phyloP scores from a whole-genome alignment of 23 tunicate species.

The Trididemnum clinides region DNA sequence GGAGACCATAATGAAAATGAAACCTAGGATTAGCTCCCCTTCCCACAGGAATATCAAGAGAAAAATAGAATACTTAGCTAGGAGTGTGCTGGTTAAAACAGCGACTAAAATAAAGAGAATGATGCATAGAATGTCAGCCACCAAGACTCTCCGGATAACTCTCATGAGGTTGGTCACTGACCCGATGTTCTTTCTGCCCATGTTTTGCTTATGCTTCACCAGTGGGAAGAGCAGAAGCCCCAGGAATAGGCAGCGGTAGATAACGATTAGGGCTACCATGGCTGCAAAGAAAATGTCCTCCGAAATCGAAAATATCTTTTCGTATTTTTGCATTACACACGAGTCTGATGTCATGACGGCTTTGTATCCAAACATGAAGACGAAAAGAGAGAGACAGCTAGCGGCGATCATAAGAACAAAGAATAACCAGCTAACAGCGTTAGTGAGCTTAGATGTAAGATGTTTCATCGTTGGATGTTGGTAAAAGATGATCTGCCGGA shows the following conservation, averaged over 20 bases:
- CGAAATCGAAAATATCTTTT: not conserved
- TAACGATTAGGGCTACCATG: slow-evolving; percentile 27
- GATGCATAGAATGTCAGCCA: slow-evolving; percentile 63
- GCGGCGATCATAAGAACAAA: slow-evolving; percentile 47
- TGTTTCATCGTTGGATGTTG: slow-evolving; percentile 57
- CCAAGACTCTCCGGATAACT: slow-evolving; percentile 39
- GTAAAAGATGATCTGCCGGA: slow-evolving; percentile 64
- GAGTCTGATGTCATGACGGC: not conserved
- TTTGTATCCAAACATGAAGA: slow-evolving; percentile 22
- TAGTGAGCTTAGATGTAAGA: slow-evolving; percentile 30
- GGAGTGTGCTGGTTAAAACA: slow-evolving; percentile 14
- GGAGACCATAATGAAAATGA: slow-evolving; percentile 52
- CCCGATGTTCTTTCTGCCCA: not conserved
- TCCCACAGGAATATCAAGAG: slow-evolving; percentile 45
- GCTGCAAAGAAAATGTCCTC: not conserved
- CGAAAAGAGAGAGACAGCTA: slow-evolving; percentile 6
- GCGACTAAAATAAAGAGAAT: slow-evolving; percentile 34
- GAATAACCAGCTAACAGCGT: slow-evolving; percentile 49
- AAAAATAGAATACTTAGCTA: slow-evolving; percentile 25
- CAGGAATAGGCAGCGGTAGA: slow-evolving; percentile 48
- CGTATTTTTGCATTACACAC: slow-evolving; percentile 25
- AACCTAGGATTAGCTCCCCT: slow-evolving; percentile 43
- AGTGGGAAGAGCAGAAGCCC: slow-evolving; percentile 57
- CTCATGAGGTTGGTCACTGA: not conserved
- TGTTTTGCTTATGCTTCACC: slow-evolving; percentile 25